phyloP scores from a whole-genome alignment of 2,888 invertebrate species.

The Mimachlamys varia region DNA sequence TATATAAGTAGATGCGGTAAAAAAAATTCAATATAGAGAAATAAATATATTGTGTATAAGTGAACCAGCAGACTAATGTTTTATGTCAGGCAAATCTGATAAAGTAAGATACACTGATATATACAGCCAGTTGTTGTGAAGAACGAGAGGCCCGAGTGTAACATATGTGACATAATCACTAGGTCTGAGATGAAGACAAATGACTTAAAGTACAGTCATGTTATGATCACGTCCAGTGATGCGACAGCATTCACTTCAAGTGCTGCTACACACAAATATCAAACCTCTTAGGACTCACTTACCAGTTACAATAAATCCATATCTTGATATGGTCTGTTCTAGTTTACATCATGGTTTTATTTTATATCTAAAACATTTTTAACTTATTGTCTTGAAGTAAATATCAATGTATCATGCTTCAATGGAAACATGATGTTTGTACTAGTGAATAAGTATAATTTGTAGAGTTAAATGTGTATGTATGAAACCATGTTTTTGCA shows the following conservation, averaged over 20 bases:
- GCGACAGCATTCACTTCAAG: neutral
- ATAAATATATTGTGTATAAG: neutral
- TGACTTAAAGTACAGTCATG: neutral
- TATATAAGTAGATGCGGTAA: neutral
- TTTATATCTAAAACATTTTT: no score
- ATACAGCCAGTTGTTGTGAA: neutral
- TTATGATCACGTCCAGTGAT: neutral
- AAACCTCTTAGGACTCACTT: no score
- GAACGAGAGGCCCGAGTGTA: neutral
- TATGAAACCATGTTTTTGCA: no score
- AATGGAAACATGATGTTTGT: no score
- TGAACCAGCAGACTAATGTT: neutral
- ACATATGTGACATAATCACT: slow-evolving; percentile 14
- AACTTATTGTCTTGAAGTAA: no score
- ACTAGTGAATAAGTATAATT: no score
- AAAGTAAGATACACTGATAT: neutral
- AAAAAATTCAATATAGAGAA: neutral
- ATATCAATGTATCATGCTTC: no score
- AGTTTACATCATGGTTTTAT: no score
- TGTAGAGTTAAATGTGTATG: no score
- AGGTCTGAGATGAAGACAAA: neutral
- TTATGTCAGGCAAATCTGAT: neutral
- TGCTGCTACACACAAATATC: neutral
- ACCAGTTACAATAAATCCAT: no score
- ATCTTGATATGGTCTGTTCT: no score